Conservation (phyloP, 2,113 vertebrate species). For the Macaca nemestrina region DNA sequence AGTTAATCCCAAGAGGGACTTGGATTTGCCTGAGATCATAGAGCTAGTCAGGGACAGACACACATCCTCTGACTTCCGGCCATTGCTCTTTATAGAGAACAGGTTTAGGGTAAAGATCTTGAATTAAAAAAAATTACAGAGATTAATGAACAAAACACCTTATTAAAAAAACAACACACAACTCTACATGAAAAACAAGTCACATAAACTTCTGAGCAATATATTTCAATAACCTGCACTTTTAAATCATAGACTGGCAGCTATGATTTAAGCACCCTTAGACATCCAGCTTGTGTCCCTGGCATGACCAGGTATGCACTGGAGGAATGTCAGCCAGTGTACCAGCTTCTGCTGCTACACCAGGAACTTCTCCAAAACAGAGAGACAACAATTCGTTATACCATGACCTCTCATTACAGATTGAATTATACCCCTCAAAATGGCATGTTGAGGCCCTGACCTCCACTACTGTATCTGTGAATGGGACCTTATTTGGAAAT, state of each 20-base stretch:
- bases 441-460: neutral
- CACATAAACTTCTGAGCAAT: neutral
- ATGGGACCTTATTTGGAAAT: neutral
- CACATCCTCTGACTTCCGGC: neutral
- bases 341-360: neutral
- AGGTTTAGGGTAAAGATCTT: conserved; percentile 5
- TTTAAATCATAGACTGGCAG: neutral
- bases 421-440: neutral
- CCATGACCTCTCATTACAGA: neutral
- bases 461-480: neutral
- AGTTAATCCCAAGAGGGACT: neutral
- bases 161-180: neutral
- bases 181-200: neutral
- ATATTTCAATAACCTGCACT: neutral
- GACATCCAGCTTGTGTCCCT: neutral
- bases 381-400: neutral
- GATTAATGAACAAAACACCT: neutral
- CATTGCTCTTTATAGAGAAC: neutral
- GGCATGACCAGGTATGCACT: neutral
- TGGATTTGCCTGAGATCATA: neutral
- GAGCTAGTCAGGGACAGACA: neutral
- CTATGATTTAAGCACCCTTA: neutral
- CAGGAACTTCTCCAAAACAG: neutral
- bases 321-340: neutral
- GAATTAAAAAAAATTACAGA: neutral